Base-by-base conservation (phyloP, 1,140 invertebrate genomes). In the Dendroctonus valens region DNA sequence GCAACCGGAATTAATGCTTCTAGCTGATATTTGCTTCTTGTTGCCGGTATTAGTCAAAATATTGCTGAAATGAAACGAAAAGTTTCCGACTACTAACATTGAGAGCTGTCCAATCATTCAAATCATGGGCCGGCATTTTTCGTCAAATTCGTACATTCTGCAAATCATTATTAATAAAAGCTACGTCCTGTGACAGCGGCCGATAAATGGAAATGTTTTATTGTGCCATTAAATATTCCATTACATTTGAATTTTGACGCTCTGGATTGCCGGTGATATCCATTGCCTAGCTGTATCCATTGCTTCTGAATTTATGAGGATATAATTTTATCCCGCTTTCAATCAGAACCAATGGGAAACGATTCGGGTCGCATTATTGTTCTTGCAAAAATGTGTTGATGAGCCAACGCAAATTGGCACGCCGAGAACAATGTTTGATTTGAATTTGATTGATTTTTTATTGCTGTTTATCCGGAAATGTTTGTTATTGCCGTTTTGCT, bases 151-250 rank as follows among this genome's bases (percentile, higher is more conserved):
- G 54, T 64, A 66, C 67, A 55, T 61, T 69, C 60, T 66, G 63
- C 63, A 67, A 66, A 67, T 69, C 55, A 67, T 60, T 65, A 57
- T 58, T 49, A 63, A 68, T 41, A 49, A 61, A 53, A 38, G 44
- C 59, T 37, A 41, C 59, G 53, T 59, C 55, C 51, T 61, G 59
- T 63, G 58, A 69, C 51, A 55, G 59, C 55, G n/a, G 12, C 66
- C 62, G 59, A 64, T 68, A 68, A 61, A 41, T 41, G 60, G 51
- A 52, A 61, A 58, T 65, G 58, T 65, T 70, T 67, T 67, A 65
- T 65, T 68, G 48, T 64, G 41, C 69, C 41, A 51, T 70, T 57
- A 68, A 68, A 68, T 59, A 65, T 62, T 62, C 66, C 66, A 68
- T 68, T 68, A 54, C 55, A 15, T 59, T 65, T 65, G 53, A 46